phyloP scores from a whole-genome alignment of 2,113 vertebrate genomes.

The Galbula dea region DNA sequence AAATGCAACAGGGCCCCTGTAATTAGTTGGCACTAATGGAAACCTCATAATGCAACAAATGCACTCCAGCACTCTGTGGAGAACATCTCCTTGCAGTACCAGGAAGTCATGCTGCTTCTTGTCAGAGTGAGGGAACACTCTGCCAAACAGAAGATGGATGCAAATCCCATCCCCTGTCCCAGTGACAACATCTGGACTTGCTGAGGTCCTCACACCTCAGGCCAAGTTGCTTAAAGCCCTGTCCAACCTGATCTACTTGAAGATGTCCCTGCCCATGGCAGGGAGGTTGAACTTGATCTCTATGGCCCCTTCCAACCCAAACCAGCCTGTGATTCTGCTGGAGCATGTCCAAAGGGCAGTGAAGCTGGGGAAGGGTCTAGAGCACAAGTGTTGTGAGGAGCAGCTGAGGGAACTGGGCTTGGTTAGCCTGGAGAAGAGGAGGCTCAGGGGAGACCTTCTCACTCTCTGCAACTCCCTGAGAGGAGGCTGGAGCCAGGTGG shows the following conservation, averaged over 20 bases:
- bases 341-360: not conserved
- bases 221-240: not conserved
- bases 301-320: not conserved
- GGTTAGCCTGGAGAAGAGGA: no score
- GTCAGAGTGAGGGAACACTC: not conserved
- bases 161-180: not conserved
- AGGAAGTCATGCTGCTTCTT: not conserved
- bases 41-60: not conserved
- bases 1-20: not conserved
- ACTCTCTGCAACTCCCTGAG: no score
- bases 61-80: not conserved
- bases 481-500: no score
- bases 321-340: not conserved
- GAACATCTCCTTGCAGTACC: not conserved
- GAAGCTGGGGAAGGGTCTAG: no score
- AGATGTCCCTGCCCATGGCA: not conserved
- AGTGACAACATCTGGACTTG: rapidly evolving
- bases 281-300: not conserved
- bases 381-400: no score
- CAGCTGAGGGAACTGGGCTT: no score
- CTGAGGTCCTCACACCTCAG: not conserved
- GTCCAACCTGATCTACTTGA: not conserved
- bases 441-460: no score
- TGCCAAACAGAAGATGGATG: not conserved
- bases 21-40: not conserved